phyloP scores from a whole-genome alignment of 2,888 invertebrate genomes.

The Cremastinae sp. region DNA sequence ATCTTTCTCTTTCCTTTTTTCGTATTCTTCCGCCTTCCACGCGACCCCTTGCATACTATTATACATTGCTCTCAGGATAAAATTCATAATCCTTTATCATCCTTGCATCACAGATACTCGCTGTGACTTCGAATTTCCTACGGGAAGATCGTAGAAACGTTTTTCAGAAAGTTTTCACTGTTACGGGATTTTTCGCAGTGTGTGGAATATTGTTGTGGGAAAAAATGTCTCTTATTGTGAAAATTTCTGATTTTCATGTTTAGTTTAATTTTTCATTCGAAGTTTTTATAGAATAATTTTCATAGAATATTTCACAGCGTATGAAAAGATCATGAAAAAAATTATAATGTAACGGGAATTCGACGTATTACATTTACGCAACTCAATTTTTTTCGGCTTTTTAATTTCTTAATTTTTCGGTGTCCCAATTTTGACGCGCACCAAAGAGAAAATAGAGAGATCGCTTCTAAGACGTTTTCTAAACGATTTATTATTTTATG shows the following conservation, averaged over 20 bases:
- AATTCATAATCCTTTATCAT: conserved; percentile 35
- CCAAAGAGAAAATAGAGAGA: conserved; percentile 9
- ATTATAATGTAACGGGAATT: too few relatives aligned
- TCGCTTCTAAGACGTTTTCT: conserved; percentile 15
- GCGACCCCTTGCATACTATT: conserved; percentile 43
- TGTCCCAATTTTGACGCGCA: too few relatives aligned
- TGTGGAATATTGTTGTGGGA: too few relatives aligned
- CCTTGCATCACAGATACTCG: conserved; percentile 29
- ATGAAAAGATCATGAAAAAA: too few relatives aligned
- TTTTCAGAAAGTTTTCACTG: not conserved
- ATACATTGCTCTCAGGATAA: conserved; percentile 4
- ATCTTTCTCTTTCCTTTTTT: not conserved
- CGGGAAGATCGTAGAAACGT: not conserved
- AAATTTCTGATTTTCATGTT: conserved; percentile 28
- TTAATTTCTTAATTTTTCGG: too few relatives aligned
- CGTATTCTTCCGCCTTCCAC: conserved; percentile 47
- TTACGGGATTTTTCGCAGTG: conserved; percentile 6
- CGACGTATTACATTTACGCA: too few relatives aligned
- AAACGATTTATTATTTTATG: conserved; percentile 21
- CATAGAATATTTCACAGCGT: too few relatives aligned
- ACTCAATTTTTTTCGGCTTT: too few relatives aligned
- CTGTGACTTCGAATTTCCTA: not conserved
- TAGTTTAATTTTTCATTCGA: too few relatives aligned
- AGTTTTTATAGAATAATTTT: too few relatives aligned
- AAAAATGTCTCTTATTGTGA: not conserved